Evolutionary conservation across 2,797 vertebrate species (phyloP).

Genomic region (Coluber constrictor): DNA sequence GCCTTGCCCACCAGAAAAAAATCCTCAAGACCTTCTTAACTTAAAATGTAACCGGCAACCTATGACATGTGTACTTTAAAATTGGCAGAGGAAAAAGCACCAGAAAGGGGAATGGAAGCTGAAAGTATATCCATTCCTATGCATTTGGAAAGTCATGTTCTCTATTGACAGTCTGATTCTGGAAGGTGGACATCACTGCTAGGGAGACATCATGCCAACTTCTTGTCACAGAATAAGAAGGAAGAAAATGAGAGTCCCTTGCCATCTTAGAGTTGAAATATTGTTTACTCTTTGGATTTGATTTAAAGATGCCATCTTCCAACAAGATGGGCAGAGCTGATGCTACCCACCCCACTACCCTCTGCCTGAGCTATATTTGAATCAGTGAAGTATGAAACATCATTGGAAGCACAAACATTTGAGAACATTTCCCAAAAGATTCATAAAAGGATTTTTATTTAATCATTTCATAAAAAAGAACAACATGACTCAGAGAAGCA

Average conservation of each 20-base stretch:
- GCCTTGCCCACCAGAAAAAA: not conserved
- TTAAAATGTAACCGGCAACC: not conserved
- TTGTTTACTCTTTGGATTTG: not conserved
- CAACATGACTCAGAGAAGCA: conserved; percentile 34
- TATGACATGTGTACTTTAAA: not conserved
- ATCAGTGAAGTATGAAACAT: not conserved
- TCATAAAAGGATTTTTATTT: conserved; percentile 30
- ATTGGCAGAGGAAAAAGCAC: not conserved
- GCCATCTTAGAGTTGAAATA: not conserved
- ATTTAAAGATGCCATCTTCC: not conserved
- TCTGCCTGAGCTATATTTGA: conserved; percentile 5
- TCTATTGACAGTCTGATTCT: not conserved
- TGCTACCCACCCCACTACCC: not conserved
- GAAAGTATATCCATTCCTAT: not conserved
- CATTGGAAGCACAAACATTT: conserved; percentile 26
- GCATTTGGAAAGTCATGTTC: not conserved
- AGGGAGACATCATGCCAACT: not conserved
- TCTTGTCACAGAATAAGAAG: not conserved
- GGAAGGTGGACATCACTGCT: not conserved
- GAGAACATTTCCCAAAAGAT: conserved; percentile 39
- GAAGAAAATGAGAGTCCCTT: not conserved
- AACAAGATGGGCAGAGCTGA: not conserved
- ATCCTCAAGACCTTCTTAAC: not conserved
- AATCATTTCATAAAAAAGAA: conserved; percentile 13
- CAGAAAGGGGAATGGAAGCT: not conserved